Evolutionary conservation across 1,140 invertebrate species (phyloP), one percentile per base, ranked within the genome.

Genomic region (Hycleus cichorii): DNA sequence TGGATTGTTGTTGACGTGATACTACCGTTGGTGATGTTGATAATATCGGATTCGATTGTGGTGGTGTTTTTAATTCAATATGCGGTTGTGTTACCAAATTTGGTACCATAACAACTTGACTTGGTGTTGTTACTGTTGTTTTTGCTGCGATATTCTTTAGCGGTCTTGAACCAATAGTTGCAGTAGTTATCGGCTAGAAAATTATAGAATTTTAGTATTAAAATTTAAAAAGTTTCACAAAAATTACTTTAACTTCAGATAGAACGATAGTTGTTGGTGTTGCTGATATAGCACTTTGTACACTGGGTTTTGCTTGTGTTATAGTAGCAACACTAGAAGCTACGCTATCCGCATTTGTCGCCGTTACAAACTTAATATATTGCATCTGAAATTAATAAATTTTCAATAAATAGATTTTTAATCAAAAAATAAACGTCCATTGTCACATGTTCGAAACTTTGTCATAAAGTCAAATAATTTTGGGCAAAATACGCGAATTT

Each of bases 281-380:
- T 45, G 73, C 70, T 67, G 72, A 45, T 12, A 66, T 40, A 12
- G 58, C 49, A 7, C 55, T 59, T 51, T 59, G 63, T 25, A 60
- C 40, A 12, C 59, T 58, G 4, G 32, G 4, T 32, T 32, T 32
- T 9, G 11, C 40, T 42, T 42, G 40, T 42, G 48, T 64, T 9
- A 61, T 50, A 38, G 64, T 45, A 18, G 18, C 18, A 18, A 18
- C 18, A 42, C 40, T 10, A 38, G 60, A 38, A 40, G 64, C 71
- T 27, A 72, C 61, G 5, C 75, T 70, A 18, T 78, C 75, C 10
- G 76, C 75, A 74, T 78, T 72, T 39, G 77, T 66, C 27, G 74
- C 78, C 67, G 82, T 83, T 3, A 89, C 81, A 53, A 89, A 74
- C 65, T 86, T 76, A 3, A 89, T 85, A 70, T 87, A 87, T 70